A percentile compares a stretch with the other conserved stretches of the same genome.
phyloP scores from a whole-genome alignment of 2,888 invertebrate species.

The Pseudococcus viburni region DNA sequence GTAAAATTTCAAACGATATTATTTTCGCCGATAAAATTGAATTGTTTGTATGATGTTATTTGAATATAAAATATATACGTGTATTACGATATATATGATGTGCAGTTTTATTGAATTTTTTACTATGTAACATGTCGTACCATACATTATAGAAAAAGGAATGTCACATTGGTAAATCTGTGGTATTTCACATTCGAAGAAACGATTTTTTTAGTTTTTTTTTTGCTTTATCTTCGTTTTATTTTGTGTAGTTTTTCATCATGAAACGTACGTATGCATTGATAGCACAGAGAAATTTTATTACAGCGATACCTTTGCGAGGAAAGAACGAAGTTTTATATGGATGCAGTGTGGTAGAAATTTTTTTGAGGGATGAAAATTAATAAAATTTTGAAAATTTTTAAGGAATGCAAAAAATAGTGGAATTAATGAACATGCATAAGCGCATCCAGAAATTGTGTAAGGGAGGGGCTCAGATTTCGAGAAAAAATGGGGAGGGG shows the following conservation, averaged over 20 bases:
- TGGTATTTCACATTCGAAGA: background rate
- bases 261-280: background rate
- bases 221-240: background rate
- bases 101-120: constrained; percentile 44
- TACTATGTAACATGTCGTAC: constrained; percentile 21
- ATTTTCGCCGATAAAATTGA: constrained; percentile 36
- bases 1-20: constrained; percentile 30
- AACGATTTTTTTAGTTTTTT: background rate
- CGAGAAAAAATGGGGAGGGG: too few relatives aligned
- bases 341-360: background rate
- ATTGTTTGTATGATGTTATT: constrained; percentile 37
- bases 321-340: background rate
- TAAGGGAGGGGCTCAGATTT: too few relatives aligned
- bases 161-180: constrained; percentile 22
- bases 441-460: too few relatives aligned
- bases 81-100: background rate
- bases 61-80: constrained; percentile 31
- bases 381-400: too few relatives aligned
- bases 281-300: background rate
- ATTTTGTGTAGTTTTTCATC: background rate
- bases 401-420: too few relatives aligned
- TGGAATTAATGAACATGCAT: too few relatives aligned
- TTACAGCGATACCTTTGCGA: background rate
- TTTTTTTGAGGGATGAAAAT: background rate
- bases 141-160: background rate